These are phyloP conservation scores for Eledona agricola DNA, from an alignment of 2,888 invertebrate species.

Conservation along the genomic window DNA sequence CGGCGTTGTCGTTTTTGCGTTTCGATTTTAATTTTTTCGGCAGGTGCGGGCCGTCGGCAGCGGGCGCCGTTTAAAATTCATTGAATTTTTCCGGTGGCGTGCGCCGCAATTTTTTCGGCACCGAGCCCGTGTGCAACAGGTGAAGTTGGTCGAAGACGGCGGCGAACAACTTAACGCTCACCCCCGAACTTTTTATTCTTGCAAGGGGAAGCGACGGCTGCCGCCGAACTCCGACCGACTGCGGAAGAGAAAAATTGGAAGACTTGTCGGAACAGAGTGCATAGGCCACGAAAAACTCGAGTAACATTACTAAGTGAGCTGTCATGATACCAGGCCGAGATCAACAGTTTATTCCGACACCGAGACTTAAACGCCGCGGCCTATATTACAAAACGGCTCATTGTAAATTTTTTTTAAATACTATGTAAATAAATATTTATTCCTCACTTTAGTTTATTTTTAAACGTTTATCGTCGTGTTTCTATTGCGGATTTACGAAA, in stretches of 20 bases:
- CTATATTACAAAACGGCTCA: too few relatives aligned
- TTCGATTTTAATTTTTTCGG: too few relatives aligned
- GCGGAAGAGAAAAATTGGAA: constrained; percentile 59
- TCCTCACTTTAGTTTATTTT: too few relatives aligned
- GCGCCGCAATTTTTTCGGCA: constrained; percentile 48
- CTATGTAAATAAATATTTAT: too few relatives aligned
- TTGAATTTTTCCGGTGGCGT: constrained; percentile 56
- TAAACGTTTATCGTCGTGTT: too few relatives aligned
- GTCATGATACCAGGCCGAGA: constrained; percentile 51
- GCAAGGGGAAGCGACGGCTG: constrained; percentile 38
- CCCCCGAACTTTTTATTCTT: constrained; percentile 49
- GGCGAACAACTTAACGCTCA: constrained; percentile 33
- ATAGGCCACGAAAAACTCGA: constrained; percentile 58
- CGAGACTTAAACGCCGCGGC: too few relatives aligned
- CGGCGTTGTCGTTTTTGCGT: too few relatives aligned
- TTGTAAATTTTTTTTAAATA: too few relatives aligned
- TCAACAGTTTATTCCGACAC: constrained; percentile 53
- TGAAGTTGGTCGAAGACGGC: constrained; percentile 42
- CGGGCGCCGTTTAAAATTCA: constrained; percentile 60
- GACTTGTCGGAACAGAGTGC: constrained; percentile 58
- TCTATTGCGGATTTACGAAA: too few relatives aligned
- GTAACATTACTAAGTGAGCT: constrained; percentile 57
- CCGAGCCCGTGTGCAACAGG: constrained; percentile 48
- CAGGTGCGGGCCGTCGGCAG: too few relatives aligned
- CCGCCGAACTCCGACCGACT: constrained; percentile 29